Conservation (phyloP, 2,888 invertebrate genomes). For the Oxytorus armatus region DNA sequence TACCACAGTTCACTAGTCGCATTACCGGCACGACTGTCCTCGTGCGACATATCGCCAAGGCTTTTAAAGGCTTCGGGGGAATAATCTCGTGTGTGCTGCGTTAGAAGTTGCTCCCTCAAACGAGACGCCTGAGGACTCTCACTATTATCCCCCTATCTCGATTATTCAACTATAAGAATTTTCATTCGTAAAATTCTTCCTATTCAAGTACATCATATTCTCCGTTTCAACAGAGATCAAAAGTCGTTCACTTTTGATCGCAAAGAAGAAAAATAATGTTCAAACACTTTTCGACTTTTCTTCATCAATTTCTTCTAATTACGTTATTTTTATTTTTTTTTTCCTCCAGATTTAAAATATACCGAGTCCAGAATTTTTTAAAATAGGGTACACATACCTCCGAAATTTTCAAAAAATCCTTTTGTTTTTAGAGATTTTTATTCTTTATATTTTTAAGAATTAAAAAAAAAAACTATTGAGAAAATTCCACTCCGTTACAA, state of each 20-base stretch:
- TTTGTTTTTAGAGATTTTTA: too few species aligned
- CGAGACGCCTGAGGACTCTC: slow-evolving; percentile 38
- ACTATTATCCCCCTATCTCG: slow-evolving; percentile 16
- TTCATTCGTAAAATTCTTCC: slow-evolving; percentile 34
- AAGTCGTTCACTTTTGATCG: slow-evolving; percentile 9
- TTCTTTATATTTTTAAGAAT: too few species aligned
- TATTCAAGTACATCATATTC: background rate
- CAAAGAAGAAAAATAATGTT: too few species aligned
- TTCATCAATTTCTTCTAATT: too few species aligned
- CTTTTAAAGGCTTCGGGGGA: slow-evolving; percentile 78
- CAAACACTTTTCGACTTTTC: too few species aligned
- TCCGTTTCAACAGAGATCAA: background rate
- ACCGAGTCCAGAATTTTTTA: too few species aligned
- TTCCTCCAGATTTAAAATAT: too few species aligned
- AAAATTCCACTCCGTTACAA: too few species aligned
- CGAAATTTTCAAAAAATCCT: too few species aligned
- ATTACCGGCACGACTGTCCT: slow-evolving; percentile 74
- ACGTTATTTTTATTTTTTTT: too few species aligned
- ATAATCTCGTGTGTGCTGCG: slow-evolving; percentile 42
- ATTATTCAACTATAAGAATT: slow-evolving; percentile 26
- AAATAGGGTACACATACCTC: too few species aligned
- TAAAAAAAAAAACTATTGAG: too few species aligned
- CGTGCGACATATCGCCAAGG: slow-evolving; percentile 68
- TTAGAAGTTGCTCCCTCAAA: slow-evolving; percentile 58
- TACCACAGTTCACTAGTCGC: slow-evolving; percentile 72